Evolutionary conservation across 2,113 vertebrate genomes (phyloP).

Genomic region (Tachysurus vachellii): DNA sequence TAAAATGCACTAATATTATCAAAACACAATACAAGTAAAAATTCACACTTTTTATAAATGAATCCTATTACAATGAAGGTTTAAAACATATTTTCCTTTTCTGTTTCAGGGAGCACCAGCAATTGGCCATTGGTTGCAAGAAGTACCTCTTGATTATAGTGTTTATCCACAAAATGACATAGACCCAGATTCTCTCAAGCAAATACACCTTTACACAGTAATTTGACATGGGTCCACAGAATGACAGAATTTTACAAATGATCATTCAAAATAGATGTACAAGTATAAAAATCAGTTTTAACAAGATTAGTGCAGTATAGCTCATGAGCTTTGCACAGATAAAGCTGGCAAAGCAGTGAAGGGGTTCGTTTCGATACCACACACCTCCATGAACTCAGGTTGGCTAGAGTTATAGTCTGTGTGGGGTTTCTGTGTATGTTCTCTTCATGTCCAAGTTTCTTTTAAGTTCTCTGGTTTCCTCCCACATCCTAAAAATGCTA

Average conservation of each 20-base stretch:
- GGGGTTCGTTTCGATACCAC: background rate
- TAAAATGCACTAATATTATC: background rate
- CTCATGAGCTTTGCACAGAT: background rate
- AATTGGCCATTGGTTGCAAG: slow-evolving; percentile 81
- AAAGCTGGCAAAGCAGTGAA: background rate
- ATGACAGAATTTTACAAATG: too few relatives aligned
- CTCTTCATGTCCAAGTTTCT: background rate
- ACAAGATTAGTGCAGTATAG: background rate
- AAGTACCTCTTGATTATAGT: slow-evolving; percentile 79
- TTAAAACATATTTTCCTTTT: slow-evolving; percentile 44
- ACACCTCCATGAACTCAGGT: background rate
- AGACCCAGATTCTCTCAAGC: slow-evolving; percentile 79
- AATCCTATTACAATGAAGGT: background rate
- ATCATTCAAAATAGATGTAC: too few relatives aligned
- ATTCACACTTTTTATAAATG: background rate
- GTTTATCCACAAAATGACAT: slow-evolving; percentile 73
- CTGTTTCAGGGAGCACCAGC: slow-evolving; percentile 67
- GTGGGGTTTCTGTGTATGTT: background rate
- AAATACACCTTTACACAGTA: slow-evolving; percentile 90
- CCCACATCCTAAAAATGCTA: background rate
- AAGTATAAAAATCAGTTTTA: background rate
- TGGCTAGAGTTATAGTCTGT: background rate
- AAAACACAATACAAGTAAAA: background rate
- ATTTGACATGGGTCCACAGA: slow-evolving; percentile 62
- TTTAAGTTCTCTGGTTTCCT: background rate